A percentile compares a stretch with the other conserved stretches of the same genome.
Conservation (phyloP, 1,140 invertebrate genomes). For the Rhopalosiphum maidis region DNA sequence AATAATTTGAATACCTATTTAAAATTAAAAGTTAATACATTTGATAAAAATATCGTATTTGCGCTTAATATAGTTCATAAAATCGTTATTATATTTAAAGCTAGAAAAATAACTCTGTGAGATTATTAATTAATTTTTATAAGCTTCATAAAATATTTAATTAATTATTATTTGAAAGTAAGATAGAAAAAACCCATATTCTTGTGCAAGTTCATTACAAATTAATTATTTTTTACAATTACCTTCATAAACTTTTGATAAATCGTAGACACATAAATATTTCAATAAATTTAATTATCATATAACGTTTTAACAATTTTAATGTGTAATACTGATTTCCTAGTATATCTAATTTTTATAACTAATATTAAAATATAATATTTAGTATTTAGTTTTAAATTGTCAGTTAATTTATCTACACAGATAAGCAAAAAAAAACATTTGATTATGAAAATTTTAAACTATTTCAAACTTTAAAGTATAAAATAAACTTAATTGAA, state of each 20-base stretch:
- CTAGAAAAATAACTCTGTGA: too few species aligned
- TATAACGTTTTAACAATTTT: background rate
- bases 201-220: background rate
- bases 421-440: background rate
- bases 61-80: background rate
- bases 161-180: background rate
- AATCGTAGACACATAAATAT: background rate
- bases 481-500: conserved; percentile 15
- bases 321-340: background rate
- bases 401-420: background rate
- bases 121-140: background rate
- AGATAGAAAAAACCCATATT: background rate
- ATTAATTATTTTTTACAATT: background rate
- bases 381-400: background rate
- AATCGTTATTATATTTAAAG: background rate
- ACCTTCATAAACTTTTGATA: background rate
- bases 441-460: background rate
- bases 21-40: too few species aligned
- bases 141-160: background rate
- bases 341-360: background rate
- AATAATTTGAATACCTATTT: too few species aligned
- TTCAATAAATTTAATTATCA: background rate
- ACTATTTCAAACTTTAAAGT: background rate
- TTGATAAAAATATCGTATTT: too few species aligned
- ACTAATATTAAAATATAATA: background rate